These are phyloP conservation scores for Myopa testacea DNA, from an alignment of 2,888 invertebrate species.

Conservation along the genomic window DNA sequence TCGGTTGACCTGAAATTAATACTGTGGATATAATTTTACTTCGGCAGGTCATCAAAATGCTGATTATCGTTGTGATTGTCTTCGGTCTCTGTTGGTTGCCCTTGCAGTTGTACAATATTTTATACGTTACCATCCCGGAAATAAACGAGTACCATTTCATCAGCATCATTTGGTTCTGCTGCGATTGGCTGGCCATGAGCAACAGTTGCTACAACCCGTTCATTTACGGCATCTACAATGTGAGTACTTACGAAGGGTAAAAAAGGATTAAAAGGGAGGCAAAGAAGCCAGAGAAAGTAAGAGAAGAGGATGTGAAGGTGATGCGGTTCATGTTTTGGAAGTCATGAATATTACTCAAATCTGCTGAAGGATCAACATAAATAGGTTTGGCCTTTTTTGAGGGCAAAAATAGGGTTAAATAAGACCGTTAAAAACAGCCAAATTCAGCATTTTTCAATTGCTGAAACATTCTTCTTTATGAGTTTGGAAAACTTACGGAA, in stretches of 20 bases:
- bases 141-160: conserved; percentile 84
- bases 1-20: background rate
- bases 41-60: conserved; percentile 86
- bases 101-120: conserved; percentile 79
- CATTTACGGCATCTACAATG: conserved; percentile 90
- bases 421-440: too few species aligned
- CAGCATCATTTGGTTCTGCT: conserved; percentile 87
- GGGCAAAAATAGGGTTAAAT: too few species aligned
- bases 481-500: too few species aligned
- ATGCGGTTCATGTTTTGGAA: too few species aligned
- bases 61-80: conserved; percentile 84
- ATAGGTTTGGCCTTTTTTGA: too few species aligned
- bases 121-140: conserved; percentile 77
- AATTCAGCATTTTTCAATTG: too few species aligned
- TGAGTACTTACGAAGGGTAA: conserved; percentile 70
- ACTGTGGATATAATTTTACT: background rate
- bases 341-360: too few species aligned
- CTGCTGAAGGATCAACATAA: too few species aligned
- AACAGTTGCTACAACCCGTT: conserved; percentile 92
- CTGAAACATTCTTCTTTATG: too few species aligned
- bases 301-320: too few species aligned
- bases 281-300: background rate
- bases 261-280: background rate
- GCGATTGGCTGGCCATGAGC: conserved; percentile 90
- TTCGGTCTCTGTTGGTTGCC: conserved; percentile 89